Base-by-base conservation (phyloP, 2,888 invertebrate species). In the Argyresthia albistria region DNA sequence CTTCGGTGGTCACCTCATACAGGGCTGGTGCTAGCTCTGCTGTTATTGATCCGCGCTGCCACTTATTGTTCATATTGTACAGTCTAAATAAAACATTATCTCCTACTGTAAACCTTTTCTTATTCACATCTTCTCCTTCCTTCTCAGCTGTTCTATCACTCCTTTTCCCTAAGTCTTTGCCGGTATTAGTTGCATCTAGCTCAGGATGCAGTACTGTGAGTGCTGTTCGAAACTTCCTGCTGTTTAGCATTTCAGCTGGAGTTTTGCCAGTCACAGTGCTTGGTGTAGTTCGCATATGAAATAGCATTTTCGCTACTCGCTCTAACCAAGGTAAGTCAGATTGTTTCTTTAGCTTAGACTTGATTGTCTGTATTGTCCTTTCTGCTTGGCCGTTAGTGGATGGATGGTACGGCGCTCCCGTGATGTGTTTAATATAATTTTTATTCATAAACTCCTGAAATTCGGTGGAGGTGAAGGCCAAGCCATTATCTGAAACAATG, bases 221-320 rank as follows among this genome's bases (percentile, higher is more conserved):
- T n/a, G n/a, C n/a, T n/a, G 52, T 46, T 52, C 56, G 54, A 12
- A 52, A 57, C 36, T 39, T 49, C 15, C 58, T 48, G 8, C 49
- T 45, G 35, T 53, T 54, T 11, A 59, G 49, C 37, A 59, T 25
- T 45, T 59, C 57, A 9, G 59, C 59, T 39, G 58, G 58, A 25
- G 54, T 55, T 35, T 56, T 57, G 8, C 54, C 56, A 25, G 55
- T 59, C 1, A n/a, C n/a, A n/a, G n/a, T n/a, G n/a, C n/a, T n/a
- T n/a, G n/a, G n/a, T n/a, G n/a, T n/a, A n/a, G n/a, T n/a, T n/a
- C n/a, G n/a, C n/a, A n/a, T n/a, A n/a, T n/a, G n/a, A n/a, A n/a
- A n/a, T n/a, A n/a, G n/a, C n/a, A n/a, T n/a, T n/a, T n/a, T n/a
- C n/a, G n/a, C n/a, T n/a, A n/a, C n/a, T n/a, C n/a, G n/a, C n/a